These are phyloP conservation scores for Dioctria linearis DNA, from an alignment of 2,888 invertebrate species.

Conservation along the genomic window DNA sequence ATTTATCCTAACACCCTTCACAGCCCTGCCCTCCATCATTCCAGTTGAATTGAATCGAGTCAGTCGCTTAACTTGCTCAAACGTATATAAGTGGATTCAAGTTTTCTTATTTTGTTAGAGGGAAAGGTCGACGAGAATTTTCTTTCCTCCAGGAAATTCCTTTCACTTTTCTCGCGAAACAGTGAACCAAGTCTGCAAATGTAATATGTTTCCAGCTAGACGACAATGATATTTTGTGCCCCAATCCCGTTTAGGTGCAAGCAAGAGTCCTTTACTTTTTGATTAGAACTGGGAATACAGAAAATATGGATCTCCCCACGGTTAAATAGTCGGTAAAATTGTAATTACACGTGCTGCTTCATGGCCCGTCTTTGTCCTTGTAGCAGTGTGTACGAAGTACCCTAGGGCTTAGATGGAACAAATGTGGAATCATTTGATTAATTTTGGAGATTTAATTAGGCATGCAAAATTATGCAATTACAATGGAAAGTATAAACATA, in stretches of 20 bases:
- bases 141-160: conserved; percentile 33
- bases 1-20: conserved; percentile 22
- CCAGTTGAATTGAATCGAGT: conserved; percentile 37
- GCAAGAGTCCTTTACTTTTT: conserved; percentile 29
- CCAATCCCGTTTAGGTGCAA: conserved; percentile 10
- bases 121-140: neutral
- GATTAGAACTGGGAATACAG: conserved; percentile 46
- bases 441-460: conserved; percentile 38
- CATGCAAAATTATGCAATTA: too few relatives aligned
- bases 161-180: conserved; percentile 45
- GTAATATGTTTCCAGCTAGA: neutral
- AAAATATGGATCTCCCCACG: conserved; percentile 34
- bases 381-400: neutral
- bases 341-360: conserved; percentile 28
- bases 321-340: conserved; percentile 40
- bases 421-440: conserved; percentile 32
- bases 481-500: too few relatives aligned
- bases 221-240: conserved; percentile 24
- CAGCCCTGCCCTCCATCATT: neutral
- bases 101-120: conserved; percentile 42
- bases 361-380: neutral
- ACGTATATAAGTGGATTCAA: conserved; percentile 35
- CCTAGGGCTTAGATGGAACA: neutral
- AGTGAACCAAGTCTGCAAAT: neutral
- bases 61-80: conserved; percentile 44